phyloP scores from a whole-genome alignment of 1,140 invertebrate species.

The Anastrepha ludens region DNA sequence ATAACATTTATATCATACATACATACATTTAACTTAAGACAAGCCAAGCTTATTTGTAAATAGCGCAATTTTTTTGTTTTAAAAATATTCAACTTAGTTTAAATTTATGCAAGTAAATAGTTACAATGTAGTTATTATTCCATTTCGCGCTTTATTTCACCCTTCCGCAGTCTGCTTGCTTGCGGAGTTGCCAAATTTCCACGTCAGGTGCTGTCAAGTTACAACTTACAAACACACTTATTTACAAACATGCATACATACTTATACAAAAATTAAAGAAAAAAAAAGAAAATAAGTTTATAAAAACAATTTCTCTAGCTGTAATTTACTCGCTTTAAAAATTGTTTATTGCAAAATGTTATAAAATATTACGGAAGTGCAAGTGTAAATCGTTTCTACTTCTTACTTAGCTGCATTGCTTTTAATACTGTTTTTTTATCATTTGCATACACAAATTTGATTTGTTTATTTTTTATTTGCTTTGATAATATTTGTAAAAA shows the following conservation, averaged over 20 bases:
- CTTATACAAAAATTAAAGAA: too few species aligned
- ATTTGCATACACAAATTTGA: conserved; percentile 33
- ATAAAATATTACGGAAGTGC: not conserved
- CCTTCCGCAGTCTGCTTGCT: not conserved
- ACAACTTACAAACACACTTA: not conserved
- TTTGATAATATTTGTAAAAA: conserved; percentile 42
- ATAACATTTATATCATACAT: not conserved
- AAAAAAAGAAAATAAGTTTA: not conserved
- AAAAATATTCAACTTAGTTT: not conserved
- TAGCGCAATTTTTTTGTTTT: not conserved
- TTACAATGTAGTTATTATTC: not conserved
- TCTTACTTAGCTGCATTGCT: conserved; percentile 31
- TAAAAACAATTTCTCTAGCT: not conserved
- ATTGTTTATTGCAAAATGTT: not conserved
- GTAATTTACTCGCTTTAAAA: not conserved
- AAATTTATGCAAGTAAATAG: not conserved
- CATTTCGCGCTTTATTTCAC: not conserved
- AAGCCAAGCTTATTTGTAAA: conserved; percentile 31
- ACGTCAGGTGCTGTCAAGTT: conserved; percentile 50
- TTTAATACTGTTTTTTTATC: conserved; percentile 27
- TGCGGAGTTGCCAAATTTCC: conserved; percentile 44
- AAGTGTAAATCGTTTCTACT: not conserved
- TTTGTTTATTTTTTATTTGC: conserved; percentile 51
- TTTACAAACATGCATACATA: too few species aligned
- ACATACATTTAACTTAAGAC: not conserved